phyloP scores from a whole-genome alignment of 2,888 invertebrate species.

The Amaurobius ferox region DNA sequence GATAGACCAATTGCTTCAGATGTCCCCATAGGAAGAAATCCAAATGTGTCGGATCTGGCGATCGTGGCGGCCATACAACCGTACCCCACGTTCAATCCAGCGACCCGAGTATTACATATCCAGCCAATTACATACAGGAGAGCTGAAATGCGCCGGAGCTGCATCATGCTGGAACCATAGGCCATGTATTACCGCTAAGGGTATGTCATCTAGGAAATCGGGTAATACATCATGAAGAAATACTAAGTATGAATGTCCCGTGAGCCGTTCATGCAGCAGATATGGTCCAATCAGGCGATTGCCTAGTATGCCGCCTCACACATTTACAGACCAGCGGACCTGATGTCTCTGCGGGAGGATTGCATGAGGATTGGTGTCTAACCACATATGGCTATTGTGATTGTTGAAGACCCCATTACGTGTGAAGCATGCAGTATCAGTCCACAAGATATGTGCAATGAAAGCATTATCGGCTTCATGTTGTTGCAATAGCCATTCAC shows the following conservation, averaged over 20 bases:
- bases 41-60: no score
- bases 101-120: not conserved
- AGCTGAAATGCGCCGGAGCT: not conserved
- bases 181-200: not conserved
- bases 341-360: not conserved
- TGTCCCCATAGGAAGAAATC: not conserved
- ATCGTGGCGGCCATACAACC: no score
- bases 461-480: not conserved
- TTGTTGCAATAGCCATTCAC: no score
- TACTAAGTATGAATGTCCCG: not conserved
- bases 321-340: not conserved
- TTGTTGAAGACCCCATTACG: conserved; percentile 16
- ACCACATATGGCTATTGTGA: conserved; percentile 3
- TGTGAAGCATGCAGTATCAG: not conserved
- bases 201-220: not conserved
- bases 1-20: conserved; percentile 2
- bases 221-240: not conserved
- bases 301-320: not conserved
- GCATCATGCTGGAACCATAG: not conserved
- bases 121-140: not conserved
- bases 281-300: not conserved
- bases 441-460: no score
- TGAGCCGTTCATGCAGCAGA: not conserved
- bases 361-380: not conserved
- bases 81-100: not conserved